A percentile compares a stretch with the other conserved stretches of the same genome.
These are phyloP conservation scores for Achlya flavicornis DNA, from an alignment of 2,888 invertebrate species.

Conservation along the genomic window DNA sequence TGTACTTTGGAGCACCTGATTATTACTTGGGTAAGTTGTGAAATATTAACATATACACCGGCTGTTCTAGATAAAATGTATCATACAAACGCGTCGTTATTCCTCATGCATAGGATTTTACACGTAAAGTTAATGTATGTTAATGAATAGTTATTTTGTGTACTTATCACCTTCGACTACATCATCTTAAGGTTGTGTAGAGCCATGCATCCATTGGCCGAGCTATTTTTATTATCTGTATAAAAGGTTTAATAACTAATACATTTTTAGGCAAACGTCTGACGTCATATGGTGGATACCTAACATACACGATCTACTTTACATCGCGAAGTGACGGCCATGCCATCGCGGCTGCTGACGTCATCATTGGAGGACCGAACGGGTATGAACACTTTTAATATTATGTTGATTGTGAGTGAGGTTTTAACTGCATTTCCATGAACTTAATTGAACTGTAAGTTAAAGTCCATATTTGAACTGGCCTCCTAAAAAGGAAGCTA, in stretches of 20 bases:
- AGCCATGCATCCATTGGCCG: too few species aligned
- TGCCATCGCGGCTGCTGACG: conserved; percentile 89
- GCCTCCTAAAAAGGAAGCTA: too few species aligned
- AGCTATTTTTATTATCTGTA: too few species aligned
- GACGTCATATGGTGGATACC: conserved; percentile 93
- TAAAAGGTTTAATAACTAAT: background rate
- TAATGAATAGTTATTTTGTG: too few species aligned
- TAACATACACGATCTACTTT: conserved; percentile 91
- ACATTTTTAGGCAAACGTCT: conserved; percentile 87
- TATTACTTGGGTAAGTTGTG: conserved; percentile 86
- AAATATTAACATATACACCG: background rate
- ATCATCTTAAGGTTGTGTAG: too few species aligned
- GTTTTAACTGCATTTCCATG: background rate
- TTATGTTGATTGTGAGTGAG: background rate
- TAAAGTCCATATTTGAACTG: too few species aligned
- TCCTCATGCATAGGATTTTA: too few species aligned
- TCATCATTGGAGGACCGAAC: conserved; percentile 90
- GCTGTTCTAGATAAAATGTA: too few species aligned
- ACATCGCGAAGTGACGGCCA: conserved; percentile 83
- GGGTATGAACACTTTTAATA: conserved; percentile 57
- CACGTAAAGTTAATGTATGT: too few species aligned
- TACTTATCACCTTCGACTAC: too few species aligned
- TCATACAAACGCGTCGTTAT: too few species aligned
- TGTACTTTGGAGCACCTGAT: conserved; percentile 91
- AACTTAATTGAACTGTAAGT: background rate